Evolutionary conservation across 2,113 vertebrate genomes (phyloP), one percentile per base, ranked within the genome.

Genomic region (Otolemur garnettii): DNA sequence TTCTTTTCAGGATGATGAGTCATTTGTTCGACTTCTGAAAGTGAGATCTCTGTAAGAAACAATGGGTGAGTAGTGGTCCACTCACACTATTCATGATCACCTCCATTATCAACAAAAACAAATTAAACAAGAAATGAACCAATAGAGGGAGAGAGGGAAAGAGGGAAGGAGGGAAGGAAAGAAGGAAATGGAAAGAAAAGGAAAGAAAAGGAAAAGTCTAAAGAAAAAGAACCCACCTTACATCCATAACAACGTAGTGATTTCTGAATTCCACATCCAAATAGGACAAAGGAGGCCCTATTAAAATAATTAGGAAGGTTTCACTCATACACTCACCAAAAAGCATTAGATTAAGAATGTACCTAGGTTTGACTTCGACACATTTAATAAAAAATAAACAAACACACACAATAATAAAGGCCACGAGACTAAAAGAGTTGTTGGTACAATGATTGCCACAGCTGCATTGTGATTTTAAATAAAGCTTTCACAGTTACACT

Each of bases 141-240:
- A 50, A 50, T 50, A 28, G 64, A 18, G 45, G 19, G 28, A 80
- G 87, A 91, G 74, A 0, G 0, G 11, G 69, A 95, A 0, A 3
- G 30, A 0, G 28, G 33, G 10, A n/a, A 26, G 35, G 24, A 10
- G 15, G 0, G 1, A 2, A 53, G 1, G 7, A 5, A 3, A 21
- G 12, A 15, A 28, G 9, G 2, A 7, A 1, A n/a, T 0, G 0
- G 13, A 19, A 24, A 12, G 18, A 15, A 12, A 15, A 11, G 1
- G 15, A 35, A 21, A 14, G n/a, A 74, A 26, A 22, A 8, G 9
- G 38, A 87, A 84, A 50, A 0, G 7, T n/a, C 26, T 71, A 66
- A 0, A 7, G 38, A 85, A 69, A 93, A 60, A 12, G 82, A 6
- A 72, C 38, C 14, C 72, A 64, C 35, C 6, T 89, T 35, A 83